Base-by-base conservation (phyloP, 2,113 vertebrate genomes). In the Carlito syrichta region DNA sequence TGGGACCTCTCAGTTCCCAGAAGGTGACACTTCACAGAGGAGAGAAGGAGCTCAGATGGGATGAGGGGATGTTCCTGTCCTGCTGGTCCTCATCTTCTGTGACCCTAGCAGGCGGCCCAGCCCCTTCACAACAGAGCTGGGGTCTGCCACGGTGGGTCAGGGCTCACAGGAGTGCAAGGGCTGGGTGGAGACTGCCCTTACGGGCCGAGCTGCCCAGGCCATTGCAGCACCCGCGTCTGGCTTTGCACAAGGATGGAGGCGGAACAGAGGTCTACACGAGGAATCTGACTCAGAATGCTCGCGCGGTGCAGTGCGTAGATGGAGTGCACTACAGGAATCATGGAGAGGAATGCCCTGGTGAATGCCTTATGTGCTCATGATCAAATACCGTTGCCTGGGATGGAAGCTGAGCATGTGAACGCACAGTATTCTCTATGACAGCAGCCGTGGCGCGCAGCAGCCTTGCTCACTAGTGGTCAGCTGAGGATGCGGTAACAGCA, bases 211-310 rank as follows among this genome's bases (percentile, higher is more conserved):
- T 23, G 30, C 56, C 56, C 2, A 13, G 12, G 8, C 3, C 17
- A 2, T 30, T 0, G 20, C 17, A 7, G 2, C 7, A 8, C 4
- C 14, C 13, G 2, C 4, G 43, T 38, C 69, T 81, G 25, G 14
- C 32, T 93, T 95, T 71, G 27, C 30, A 6, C n/a, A 19, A 58
- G 6, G n/a, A n/a, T n/a, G n/a, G n/a, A n/a, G 60, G 13, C 11
- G 6, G 48, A 66, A 20, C 9, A 19, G 50, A 79, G 3, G 58
- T n/a, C 38, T 79, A 10, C 17, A 35, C 32, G 3, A 27, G 11
- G 35, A 77, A 27, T 81, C 62, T 83, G 22, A 93, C 20, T 40
- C 25, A 62, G 45, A 58, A 14, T 77, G 76, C 68, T n/a, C 56
- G 50, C 63, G 38, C 32, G 68, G 32, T 30, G 12, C 68, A 89